These are phyloP conservation scores for Eudyptes chrysolophus DNA, from an alignment of 2,113 vertebrate species.

Conservation along the genomic window DNA sequence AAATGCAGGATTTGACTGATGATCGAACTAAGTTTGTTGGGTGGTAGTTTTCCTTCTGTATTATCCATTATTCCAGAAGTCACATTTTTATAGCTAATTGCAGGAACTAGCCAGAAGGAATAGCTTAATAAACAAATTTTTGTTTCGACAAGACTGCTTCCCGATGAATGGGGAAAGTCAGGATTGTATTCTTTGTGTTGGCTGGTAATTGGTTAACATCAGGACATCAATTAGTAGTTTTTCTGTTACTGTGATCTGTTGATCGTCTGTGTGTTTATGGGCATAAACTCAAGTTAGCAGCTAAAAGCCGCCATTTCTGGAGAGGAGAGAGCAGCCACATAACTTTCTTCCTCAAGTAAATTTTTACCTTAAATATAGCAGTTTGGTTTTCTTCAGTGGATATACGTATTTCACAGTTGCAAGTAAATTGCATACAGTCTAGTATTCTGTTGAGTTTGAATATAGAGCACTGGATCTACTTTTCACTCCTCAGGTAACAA, in stretches of 20 bases:
- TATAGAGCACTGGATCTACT: not conserved
- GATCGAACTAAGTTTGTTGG: not conserved
- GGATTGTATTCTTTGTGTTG: not conserved
- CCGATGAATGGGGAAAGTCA: not conserved
- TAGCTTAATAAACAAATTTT: not conserved
- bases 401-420: not conserved
- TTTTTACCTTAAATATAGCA: not conserved
- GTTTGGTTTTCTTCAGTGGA: not conserved
- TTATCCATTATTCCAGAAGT: not conserved
- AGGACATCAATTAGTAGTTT: not conserved
- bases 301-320: not conserved
- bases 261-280: not conserved
- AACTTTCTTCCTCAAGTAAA: not conserved
- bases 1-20: not conserved
- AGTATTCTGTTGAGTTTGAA: not conserved
- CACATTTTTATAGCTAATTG: not conserved
- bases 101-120: not conserved
- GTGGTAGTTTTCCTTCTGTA: not conserved
- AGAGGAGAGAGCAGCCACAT: not conserved
- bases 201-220: not conserved
- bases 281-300: not conserved
- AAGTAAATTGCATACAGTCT: not conserved
- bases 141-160: not conserved
- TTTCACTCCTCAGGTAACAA: not conserved
- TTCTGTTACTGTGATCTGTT: not conserved